Evolutionary conservation across 2,797 vertebrate species (phyloP).

Genomic region (Etheostoma perlongum): DNA sequence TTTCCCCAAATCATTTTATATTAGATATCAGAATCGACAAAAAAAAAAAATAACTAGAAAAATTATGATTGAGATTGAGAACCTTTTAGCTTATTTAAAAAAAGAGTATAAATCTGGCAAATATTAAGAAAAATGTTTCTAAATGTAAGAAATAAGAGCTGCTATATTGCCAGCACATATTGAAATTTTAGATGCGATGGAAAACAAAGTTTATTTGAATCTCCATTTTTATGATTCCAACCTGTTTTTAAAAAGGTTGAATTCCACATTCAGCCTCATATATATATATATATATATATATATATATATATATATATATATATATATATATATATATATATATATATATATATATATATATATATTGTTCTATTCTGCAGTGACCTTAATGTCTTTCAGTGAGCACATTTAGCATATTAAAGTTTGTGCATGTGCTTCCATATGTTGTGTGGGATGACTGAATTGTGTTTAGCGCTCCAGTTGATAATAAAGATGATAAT

Average conservation of each 20-base stretch:
- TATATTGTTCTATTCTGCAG: not conserved
- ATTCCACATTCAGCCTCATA: not conserved
- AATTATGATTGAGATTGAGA: too few species aligned
- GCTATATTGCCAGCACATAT: too few species aligned
- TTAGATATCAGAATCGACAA: too few species aligned
- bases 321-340: too few species aligned
- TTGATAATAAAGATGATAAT: not conserved
- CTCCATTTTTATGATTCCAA: not conserved
- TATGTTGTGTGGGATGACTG: not conserved
- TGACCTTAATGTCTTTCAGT: slow-evolving; percentile 5
- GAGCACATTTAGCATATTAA: not conserved
- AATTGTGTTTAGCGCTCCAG: not conserved
- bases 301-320: not conserved
- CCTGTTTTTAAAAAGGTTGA: not conserved
- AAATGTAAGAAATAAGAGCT: not conserved
- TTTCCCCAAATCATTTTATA: too few species aligned
- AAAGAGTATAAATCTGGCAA: too few species aligned
- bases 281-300: too few species aligned
- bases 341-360: too few species aligned
- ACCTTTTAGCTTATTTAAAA: too few species aligned
- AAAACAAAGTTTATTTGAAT: too few species aligned
- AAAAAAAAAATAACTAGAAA: too few species aligned
- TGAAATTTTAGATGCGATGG: too few species aligned
- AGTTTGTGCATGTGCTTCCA: not conserved
- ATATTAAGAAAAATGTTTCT: not conserved